phyloP scores from a whole-genome alignment of 2,888 invertebrate species.

The Chrysolina haemoptera region DNA sequence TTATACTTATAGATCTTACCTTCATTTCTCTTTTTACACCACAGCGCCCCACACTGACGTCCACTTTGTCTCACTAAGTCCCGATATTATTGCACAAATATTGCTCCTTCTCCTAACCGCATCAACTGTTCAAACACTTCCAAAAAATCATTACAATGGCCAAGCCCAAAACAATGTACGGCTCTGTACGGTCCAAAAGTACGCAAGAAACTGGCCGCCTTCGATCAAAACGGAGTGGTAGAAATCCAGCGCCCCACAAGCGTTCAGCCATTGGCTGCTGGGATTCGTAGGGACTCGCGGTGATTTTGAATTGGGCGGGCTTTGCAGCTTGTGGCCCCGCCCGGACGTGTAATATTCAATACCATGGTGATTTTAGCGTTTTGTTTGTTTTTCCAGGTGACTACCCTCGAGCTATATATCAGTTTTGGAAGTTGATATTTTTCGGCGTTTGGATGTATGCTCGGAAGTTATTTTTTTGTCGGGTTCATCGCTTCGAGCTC shows the following conservation, averaged over 20 bases:
- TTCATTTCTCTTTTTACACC: conserved; percentile 55
- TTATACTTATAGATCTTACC: conserved; percentile 42
- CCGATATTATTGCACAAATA: conserved; percentile 46
- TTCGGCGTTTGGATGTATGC: neutral
- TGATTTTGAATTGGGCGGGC: conserved; percentile 13
- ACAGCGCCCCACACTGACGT: conserved; percentile 29
- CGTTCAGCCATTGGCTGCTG: conserved; percentile 51
- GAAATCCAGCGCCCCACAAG: conserved; percentile 54
- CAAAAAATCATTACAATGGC: neutral
- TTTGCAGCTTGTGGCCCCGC: neutral
- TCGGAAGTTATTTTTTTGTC: neutral
- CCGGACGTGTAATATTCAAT: conserved; percentile 20
- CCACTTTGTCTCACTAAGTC: conserved; percentile 43
- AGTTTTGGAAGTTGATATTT: conserved; percentile 7
- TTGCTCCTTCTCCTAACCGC: conserved; percentile 28
- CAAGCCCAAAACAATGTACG: neutral
- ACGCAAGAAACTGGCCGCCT: conserved; percentile 63
- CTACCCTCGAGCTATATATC: conserved; percentile 17
- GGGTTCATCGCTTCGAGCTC: neutral
- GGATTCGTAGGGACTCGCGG: conserved; percentile 26
- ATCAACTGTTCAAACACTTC: conserved; percentile 6
- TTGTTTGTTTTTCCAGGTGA: conserved; percentile 33
- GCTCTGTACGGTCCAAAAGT: conserved; percentile 43
- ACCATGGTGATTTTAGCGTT: conserved; percentile 24
- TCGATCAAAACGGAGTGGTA: conserved; percentile 46